Conservation (phyloP, 2,113 vertebrate genomes). For the Austrofundulus limnaeus region DNA sequence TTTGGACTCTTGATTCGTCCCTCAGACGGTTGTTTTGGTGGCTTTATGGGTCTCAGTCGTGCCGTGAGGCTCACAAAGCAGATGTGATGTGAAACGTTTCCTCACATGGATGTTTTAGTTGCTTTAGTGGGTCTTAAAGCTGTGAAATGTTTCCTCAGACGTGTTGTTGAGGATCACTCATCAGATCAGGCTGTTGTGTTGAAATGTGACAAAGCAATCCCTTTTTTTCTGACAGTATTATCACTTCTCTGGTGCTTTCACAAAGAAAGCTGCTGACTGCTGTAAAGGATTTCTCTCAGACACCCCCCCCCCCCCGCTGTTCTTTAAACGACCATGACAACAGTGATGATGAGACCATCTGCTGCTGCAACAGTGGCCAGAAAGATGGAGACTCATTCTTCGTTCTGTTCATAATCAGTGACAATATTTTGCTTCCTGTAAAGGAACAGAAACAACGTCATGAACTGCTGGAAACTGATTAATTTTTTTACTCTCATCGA, state of each 20-base stretch:
- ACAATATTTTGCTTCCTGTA: too few relatives aligned
- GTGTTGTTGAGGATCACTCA: neutral
- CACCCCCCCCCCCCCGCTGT: neutral
- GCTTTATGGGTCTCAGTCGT: too few relatives aligned
- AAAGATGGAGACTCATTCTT: constrained; percentile 1
- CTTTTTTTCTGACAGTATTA: neutral
- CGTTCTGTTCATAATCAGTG: too few relatives aligned
- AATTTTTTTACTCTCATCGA: too few relatives aligned
- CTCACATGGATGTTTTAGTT: too few relatives aligned
- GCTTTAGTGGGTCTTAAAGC: neutral
- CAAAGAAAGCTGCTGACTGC: neutral
- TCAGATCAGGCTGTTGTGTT: constrained; percentile 7
- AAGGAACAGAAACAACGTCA: too few relatives aligned
- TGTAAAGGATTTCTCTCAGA: neutral
- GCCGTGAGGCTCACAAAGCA: too few relatives aligned
- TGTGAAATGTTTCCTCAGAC: constrained; percentile 8
- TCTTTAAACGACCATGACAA: constrained; percentile 26
- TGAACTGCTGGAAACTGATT: too few relatives aligned
- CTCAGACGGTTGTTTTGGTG: neutral
- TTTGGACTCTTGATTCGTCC: too few relatives aligned
- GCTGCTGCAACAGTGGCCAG: neutral
- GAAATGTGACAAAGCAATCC: neutral
- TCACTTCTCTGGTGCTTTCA: constrained; percentile 1
- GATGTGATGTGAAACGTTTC: too few relatives aligned
- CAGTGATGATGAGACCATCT: constrained; percentile 19